Evolutionary conservation across 2,797 vertebrate species (phyloP).

Genomic region (Cyprinella venusta): DNA sequence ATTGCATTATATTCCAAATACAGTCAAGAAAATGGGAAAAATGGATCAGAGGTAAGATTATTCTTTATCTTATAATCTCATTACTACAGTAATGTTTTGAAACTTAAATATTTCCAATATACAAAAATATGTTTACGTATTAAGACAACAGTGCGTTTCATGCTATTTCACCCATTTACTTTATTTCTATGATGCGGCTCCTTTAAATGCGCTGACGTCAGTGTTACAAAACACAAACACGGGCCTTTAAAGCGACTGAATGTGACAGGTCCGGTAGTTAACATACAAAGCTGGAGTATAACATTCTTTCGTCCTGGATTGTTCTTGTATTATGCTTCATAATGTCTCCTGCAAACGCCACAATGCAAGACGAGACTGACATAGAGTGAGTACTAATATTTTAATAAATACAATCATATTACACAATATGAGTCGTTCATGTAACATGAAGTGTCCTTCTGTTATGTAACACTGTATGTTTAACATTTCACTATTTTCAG

Average conservation of each 20-base stretch:
- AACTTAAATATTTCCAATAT: background rate
- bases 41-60: background rate
- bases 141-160: background rate
- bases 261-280: background rate
- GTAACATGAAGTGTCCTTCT: background rate
- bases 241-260: conserved; percentile 21
- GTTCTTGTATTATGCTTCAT: conserved; percentile 52
- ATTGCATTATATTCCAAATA: background rate
- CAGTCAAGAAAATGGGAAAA: background rate
- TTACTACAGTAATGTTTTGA: background rate
- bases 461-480: background rate
- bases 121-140: background rate
- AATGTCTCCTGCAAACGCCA: conserved; percentile 63
- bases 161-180: background rate
- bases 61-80: background rate
- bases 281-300: background rate
- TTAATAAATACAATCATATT: background rate
- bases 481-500: background rate
- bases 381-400: conserved; percentile 71
- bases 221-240: conserved; percentile 24
- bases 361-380: conserved; percentile 74
- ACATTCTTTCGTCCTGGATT: background rate
- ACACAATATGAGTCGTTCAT: background rate
- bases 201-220: conserved; percentile 38
- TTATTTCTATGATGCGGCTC: background rate